Conservation (phyloP, 2,888 invertebrate genomes). For the Papilio demoleus region DNA sequence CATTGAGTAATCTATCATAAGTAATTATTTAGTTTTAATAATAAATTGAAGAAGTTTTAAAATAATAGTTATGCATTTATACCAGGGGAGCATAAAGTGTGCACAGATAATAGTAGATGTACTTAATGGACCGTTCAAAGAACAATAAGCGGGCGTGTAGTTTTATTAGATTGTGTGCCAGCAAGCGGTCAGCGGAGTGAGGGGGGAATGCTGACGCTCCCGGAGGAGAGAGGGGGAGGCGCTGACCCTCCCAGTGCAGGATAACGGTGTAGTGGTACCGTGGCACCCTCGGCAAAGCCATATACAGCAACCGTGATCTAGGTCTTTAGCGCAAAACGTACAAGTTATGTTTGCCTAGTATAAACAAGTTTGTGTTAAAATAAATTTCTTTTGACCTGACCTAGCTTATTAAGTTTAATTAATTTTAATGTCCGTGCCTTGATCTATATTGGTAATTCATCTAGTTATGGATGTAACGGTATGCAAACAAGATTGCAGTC, state of each 20-base stretch:
- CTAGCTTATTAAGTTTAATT: too few relatives aligned
- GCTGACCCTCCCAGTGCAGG: constrained; percentile 18
- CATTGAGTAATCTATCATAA: too few relatives aligned
- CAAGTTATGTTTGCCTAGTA: neutral
- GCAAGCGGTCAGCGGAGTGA: neutral
- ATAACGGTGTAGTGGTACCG: constrained; percentile 14
- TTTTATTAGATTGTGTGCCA: constrained; percentile 28
- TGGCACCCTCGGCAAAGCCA: constrained; percentile 9
- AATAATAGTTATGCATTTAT: neutral
- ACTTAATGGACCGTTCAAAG: constrained; percentile 9
- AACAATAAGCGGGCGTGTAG: constrained; percentile 21
- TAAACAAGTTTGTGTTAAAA: too few relatives aligned
- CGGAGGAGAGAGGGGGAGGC: constrained; percentile 1
- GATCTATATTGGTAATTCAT: too few relatives aligned
- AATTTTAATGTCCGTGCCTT: too few relatives aligned
- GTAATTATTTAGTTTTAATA: too few relatives aligned
- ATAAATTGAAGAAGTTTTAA: too few relatives aligned
- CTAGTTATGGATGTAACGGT: too few relatives aligned
- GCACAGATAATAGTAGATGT: neutral
- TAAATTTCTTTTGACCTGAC: too few relatives aligned
- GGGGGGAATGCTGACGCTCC: constrained; percentile 12
- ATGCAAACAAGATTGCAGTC: neutral
- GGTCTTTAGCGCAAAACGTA: constrained; percentile 9
- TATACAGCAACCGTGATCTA: constrained; percentile 5
- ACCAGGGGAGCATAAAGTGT: constrained; percentile 3